Conservation (phyloP, 2,797 vertebrate genomes). For the Apodemus agrarius region DNA sequence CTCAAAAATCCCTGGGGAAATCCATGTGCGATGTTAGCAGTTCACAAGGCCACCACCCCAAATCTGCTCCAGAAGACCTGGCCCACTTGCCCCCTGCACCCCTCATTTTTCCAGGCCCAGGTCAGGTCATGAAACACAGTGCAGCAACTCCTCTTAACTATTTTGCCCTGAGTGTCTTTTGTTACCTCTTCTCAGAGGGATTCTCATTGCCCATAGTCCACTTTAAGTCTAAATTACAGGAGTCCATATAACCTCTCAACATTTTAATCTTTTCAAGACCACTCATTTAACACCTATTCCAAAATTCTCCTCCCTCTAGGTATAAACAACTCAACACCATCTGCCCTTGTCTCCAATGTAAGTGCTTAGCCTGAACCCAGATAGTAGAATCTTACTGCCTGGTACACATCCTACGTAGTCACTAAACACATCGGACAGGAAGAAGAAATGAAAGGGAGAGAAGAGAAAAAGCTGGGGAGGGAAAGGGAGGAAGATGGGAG, state of each 20-base stretch:
- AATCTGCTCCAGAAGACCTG: neutral
- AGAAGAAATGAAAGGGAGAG: no score
- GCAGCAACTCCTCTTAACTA: neutral
- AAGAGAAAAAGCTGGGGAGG: neutral
- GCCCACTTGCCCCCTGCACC: neutral
- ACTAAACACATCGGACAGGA: neutral
- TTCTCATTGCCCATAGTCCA: neutral
- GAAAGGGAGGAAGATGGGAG: no score
- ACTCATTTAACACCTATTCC: neutral
- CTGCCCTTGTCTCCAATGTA: neutral
- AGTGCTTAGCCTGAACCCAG: neutral
- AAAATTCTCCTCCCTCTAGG: neutral
- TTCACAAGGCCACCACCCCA: neutral
- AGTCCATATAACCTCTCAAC: neutral
- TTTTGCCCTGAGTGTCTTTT: neutral
- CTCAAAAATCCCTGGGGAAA: neutral
- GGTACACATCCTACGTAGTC: neutral
- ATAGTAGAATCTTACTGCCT: neutral
- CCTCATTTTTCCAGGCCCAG: neutral
- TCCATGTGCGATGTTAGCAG: fast-evolving
- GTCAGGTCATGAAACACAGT: neutral
- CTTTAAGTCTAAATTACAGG: neutral
- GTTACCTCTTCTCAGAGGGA: neutral
- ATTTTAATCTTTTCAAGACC: neutral
- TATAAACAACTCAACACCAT: neutral